Conservation (phyloP, 2,797 vertebrate species). For the Perodicticus potto region DNA sequence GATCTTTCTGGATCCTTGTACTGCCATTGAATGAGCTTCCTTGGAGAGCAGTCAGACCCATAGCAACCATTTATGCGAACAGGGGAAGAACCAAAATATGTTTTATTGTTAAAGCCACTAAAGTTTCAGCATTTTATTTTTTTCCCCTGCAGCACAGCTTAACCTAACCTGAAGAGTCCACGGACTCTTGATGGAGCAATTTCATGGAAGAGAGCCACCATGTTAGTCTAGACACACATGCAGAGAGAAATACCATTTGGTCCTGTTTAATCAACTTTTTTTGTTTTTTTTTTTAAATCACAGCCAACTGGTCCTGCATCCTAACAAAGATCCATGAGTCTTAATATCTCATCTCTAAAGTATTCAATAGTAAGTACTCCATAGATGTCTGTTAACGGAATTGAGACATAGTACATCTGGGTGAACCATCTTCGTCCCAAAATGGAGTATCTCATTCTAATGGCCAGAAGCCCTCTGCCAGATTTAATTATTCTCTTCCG, state of each 20-base stretch:
- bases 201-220: fast-evolving
- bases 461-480: not conserved
- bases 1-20: not conserved
- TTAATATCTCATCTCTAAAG: not conserved
- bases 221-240: fast-evolving
- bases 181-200: too few relatives aligned
- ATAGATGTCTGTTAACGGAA: not conserved
- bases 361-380: not conserved
- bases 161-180: not conserved
- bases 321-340: not conserved
- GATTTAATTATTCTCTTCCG: not conserved
- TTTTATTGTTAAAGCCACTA: not conserved
- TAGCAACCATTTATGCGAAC: not conserved
- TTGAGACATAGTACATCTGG: not conserved
- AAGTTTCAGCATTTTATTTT: not conserved
- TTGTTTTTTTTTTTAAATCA: not conserved
- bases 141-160: too few relatives aligned
- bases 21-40: not conserved
- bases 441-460: not conserved
- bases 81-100: not conserved
- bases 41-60: not conserved
- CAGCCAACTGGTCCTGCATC: not conserved
- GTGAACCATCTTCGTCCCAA: not conserved
- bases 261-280: not conserved
- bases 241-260: not conserved